A percentile compares a stretch with the other conserved stretches of the same genome.
phyloP scores from a whole-genome alignment of 1,140 invertebrate species.

The Apis dorsata region DNA sequence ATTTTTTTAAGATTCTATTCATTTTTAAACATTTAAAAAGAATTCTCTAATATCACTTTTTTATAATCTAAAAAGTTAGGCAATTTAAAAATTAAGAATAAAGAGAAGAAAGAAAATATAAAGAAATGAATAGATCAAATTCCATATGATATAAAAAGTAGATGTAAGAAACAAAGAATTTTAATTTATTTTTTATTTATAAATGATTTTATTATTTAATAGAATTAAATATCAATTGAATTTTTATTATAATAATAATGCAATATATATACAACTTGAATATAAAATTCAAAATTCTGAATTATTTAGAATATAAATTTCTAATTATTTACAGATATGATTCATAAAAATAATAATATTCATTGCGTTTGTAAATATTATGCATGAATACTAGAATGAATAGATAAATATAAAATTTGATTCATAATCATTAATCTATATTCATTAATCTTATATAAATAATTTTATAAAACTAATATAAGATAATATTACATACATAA shows the following conservation, averaged over 20 bases:
- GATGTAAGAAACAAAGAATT: no score
- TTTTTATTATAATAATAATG: no score
- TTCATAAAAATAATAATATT: neutral
- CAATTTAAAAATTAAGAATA: no score
- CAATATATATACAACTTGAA: no score
- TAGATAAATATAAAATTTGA: no score
- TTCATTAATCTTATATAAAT: no score
- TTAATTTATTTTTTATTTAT: neutral
- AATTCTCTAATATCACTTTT: neutral
- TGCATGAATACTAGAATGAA: no score
- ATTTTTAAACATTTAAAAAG: neutral
- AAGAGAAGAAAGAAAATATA: neutral
- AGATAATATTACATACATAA: neutral
- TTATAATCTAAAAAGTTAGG: neutral
- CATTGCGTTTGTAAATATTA: neutral
- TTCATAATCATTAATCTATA: no score
- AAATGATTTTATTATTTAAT: neutral
- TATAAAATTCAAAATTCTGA: no score
- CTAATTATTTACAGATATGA: neutral
- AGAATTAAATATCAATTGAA: neutral
- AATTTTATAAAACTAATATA: no score
- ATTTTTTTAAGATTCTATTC: neutral
- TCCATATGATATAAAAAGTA: neutral
- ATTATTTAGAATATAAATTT: neutral
- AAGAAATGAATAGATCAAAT: neutral